phyloP scores from a whole-genome alignment of 23 tunicate species.

The Trididemnum clinides region DNA sequence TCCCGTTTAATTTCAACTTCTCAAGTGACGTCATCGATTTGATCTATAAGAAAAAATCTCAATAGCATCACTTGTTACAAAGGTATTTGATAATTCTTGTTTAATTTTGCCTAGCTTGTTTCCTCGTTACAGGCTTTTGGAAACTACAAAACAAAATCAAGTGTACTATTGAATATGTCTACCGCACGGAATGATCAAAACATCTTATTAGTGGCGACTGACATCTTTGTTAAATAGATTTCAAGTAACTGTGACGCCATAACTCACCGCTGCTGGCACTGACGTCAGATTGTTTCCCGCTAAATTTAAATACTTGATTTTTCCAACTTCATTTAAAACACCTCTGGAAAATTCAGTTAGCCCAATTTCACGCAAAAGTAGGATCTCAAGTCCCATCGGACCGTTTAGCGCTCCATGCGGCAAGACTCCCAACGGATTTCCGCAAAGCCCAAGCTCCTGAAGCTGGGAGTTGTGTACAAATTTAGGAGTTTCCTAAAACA shows the following conservation, averaged over 20 bases:
- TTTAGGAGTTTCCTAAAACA: conserved; percentile 55
- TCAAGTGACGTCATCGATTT: conserved; percentile 48
- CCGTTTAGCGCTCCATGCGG: conserved; percentile 42
- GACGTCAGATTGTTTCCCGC: conserved; percentile 54
- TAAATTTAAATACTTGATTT: conserved; percentile 37
- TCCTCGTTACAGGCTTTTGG: no score
- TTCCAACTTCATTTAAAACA: conserved; percentile 22
- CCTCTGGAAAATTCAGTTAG: conserved; percentile 34
- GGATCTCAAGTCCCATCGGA: conserved; percentile 55
- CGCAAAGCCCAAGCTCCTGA: conserved; percentile 61
- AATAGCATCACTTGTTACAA: no score
- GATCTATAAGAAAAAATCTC: no score
- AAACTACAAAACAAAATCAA: no score
- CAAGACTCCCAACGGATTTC: conserved; percentile 60
- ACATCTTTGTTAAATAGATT: no score
- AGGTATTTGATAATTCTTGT: no score
- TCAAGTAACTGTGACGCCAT: no score
- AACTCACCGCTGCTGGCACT: conserved; percentile 63
- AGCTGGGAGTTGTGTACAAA: conserved; percentile 24
- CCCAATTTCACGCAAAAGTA: conserved; percentile 48
- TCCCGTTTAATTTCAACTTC: conserved; percentile 46
- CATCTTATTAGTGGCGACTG: no score
- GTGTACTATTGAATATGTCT: no score
- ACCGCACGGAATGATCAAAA: no score
- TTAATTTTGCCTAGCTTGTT: background rate